Evolutionary conservation across 2,113 vertebrate species (phyloP).

Genomic region (Toxotes jaculatrix): DNA sequence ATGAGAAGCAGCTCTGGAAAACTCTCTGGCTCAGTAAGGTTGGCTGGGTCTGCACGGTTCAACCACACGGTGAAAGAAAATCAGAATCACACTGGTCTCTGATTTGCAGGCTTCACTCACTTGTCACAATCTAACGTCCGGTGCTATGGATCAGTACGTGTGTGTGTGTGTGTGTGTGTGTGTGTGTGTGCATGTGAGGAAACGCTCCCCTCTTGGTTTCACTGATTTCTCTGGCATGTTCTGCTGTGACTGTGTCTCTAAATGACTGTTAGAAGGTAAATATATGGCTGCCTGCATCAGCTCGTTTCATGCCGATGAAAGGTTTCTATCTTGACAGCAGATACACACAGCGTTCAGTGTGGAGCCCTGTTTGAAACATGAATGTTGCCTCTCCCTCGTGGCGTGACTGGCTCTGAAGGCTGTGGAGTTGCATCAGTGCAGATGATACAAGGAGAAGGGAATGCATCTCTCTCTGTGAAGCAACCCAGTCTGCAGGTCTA

Average conservation of each 20-base stretch:
- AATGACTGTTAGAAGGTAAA: neutral
- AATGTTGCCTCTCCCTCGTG: neutral
- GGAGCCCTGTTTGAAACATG: neutral
- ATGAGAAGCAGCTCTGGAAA: conserved; percentile 51
- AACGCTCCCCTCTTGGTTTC: neutral
- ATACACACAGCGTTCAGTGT: neutral
- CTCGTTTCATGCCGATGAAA: neutral
- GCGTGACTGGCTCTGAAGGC: neutral
- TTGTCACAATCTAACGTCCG: neutral
- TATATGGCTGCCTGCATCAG: neutral
- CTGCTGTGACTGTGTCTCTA: neutral
- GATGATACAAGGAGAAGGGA: conserved; percentile 27
- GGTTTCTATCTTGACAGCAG: neutral
- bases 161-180: too few relatives aligned
- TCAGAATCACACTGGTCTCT: neutral
- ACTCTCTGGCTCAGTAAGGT: neutral
- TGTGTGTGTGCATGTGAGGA: neutral
- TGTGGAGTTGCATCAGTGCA: conserved; percentile 9
- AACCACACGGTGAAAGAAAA: conserved; percentile 6
- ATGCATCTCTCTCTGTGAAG: neutral
- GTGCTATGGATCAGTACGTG: too few relatives aligned
- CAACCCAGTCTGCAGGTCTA: neutral
- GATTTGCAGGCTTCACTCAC: neutral
- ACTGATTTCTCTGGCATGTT: neutral
- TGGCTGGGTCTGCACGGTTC: conserved; percentile 14